Evolutionary conservation across 2,797 vertebrate genomes (phyloP).

Genomic region (Eulemur rubriventer): DNA sequence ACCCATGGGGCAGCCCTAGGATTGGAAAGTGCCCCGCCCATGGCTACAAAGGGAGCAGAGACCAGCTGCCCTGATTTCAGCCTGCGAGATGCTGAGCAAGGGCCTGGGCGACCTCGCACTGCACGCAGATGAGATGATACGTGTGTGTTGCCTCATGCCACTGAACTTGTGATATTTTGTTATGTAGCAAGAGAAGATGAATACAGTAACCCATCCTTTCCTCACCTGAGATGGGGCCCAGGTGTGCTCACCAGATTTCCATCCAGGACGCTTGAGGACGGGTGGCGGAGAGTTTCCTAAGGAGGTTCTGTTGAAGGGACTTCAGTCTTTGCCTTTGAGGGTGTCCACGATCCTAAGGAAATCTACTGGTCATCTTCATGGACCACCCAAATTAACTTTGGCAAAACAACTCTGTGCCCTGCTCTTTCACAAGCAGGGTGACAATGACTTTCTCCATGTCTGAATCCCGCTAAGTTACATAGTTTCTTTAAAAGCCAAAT

Average conservation of each 20-base stretch:
- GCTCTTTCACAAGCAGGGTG: not conserved
- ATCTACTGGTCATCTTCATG: not conserved
- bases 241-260: rapidly evolving
- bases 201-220: not conserved
- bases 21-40: too few relatives aligned
- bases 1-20: not conserved
- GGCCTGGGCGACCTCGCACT: rapidly evolving
- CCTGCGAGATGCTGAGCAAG: rapidly evolving
- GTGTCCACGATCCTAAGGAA: not conserved
- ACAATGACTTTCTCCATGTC: not conserved
- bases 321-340: not conserved
- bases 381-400: not conserved
- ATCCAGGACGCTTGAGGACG: not conserved
- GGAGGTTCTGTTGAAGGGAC: not conserved
- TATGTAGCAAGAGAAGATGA: not conserved
- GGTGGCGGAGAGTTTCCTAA: not conserved
- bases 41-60: not conserved
- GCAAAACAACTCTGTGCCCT: not conserved
- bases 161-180: not conserved
- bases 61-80: not conserved
- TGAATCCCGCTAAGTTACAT: not conserved
- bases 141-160: rapidly evolving
- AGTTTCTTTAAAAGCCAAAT: not conserved
- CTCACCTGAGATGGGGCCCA: not conserved
- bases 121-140: rapidly evolving